Evolutionary conservation across 2,888 invertebrate genomes (phyloP).

Genomic region (Thalpophila matura): DNA sequence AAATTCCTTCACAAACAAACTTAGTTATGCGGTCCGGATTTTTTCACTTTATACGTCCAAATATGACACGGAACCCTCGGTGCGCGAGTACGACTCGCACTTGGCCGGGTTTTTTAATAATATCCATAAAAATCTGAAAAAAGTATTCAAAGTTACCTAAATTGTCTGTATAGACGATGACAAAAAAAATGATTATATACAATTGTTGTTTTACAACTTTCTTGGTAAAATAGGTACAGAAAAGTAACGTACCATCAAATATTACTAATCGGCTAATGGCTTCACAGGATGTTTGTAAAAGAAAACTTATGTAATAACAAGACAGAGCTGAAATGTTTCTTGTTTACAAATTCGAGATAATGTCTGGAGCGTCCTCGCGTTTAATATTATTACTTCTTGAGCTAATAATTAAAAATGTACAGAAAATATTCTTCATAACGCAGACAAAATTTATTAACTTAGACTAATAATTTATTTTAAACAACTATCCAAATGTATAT

Average conservation of each 20-base stretch:
- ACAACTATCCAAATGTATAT: no score
- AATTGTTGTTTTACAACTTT: constrained; percentile 11
- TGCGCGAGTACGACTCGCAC: no score
- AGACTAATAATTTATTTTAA: no score
- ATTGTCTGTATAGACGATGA: no score
- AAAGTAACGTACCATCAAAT: constrained; percentile 37
- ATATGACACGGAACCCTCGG: no score
- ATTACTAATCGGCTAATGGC: constrained; percentile 53
- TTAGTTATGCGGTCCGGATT: no score
- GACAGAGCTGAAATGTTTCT: constrained; percentile 37
- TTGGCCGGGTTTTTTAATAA: no score
- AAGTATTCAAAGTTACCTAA: no score
- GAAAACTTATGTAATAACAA: constrained; percentile 42
- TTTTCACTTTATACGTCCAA: no score
- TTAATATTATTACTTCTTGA: constrained; percentile 25
- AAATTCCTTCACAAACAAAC: no score
- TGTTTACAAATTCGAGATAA: constrained; percentile 36
- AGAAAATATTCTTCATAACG: background rate
- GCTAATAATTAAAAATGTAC: constrained; percentile 9
- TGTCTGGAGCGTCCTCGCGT: constrained; percentile 1
- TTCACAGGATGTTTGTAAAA: constrained; percentile 39
- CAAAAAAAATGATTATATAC: no score
- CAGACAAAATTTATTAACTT: constrained; percentile 9
- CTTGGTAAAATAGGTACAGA: constrained; percentile 11
- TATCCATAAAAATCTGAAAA: no score